Conservation (phyloP, 2,113 vertebrate species). For the Pheucticus melanocephalus region DNA sequence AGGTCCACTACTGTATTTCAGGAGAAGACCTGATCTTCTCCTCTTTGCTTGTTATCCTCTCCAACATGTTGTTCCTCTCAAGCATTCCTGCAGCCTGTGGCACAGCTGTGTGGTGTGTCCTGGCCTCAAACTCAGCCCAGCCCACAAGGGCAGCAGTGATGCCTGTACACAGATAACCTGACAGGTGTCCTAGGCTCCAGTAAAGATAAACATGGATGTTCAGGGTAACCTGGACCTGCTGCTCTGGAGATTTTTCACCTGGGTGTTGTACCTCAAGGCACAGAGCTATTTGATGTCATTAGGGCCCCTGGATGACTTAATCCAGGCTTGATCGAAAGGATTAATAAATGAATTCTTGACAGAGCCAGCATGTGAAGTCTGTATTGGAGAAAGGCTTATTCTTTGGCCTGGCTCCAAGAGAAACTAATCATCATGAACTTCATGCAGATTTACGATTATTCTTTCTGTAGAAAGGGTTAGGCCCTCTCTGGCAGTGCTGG, state of each 20-base stretch:
- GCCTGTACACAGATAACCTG: background rate
- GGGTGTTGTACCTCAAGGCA: background rate
- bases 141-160: background rate
- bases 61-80: background rate
- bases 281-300: background rate
- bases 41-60: background rate
- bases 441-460: slow-evolving; percentile 74
- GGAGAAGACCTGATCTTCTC: background rate
- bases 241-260: background rate
- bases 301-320: slow-evolving; percentile 49
- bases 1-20: background rate
- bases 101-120: accelerated
- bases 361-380: slow-evolving; percentile 66
- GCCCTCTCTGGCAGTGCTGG: slow-evolving; percentile 39
- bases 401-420: slow-evolving; percentile 72
- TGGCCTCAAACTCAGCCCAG: background rate
- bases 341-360: slow-evolving; percentile 77
- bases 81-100: background rate
- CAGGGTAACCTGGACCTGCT: background rate
- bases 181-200: background rate
- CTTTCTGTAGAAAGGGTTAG: slow-evolving; percentile 60
- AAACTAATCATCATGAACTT: slow-evolving; percentile 76
- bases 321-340: slow-evolving; percentile 67
- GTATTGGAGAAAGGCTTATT: slow-evolving; percentile 70
- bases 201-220: background rate